phyloP scores from a whole-genome alignment of 2,797 vertebrate species.

The Mastacembelus armatus region DNA sequence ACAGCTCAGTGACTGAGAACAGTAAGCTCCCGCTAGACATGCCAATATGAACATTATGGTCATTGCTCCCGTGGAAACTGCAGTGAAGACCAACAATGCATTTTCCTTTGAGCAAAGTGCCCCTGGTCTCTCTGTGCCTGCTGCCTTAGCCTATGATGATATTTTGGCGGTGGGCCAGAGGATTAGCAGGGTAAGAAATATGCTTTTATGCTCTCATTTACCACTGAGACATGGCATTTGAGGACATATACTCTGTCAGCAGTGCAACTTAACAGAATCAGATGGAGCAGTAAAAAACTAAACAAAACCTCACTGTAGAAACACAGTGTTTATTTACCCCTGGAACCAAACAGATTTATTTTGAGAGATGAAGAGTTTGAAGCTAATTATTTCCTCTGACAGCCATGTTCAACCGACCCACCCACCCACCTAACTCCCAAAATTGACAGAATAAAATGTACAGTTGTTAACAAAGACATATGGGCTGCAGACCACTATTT shows the following conservation, averaged over 20 bases:
- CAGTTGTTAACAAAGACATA: background rate
- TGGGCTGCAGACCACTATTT: too few relatives aligned
- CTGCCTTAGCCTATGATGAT: conserved; percentile 67
- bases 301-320: conserved; percentile 34
- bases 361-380: conserved; percentile 42
- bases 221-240: conserved; percentile 60
- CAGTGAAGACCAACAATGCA: conserved; percentile 70
- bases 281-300: conserved; percentile 46
- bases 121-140: conserved; percentile 51
- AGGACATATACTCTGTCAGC: conserved; percentile 68
- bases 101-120: conserved; percentile 63
- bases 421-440: too few relatives aligned
- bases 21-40: conserved; percentile 60
- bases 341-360: conserved; percentile 42
- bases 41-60: conserved; percentile 70
- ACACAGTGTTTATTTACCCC: conserved; percentile 43
- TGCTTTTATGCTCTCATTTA: conserved; percentile 68
- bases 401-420: conserved; percentile 2
- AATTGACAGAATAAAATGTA: background rate
- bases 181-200: conserved; percentile 67
- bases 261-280: conserved; percentile 52
- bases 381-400: conserved; percentile 37
- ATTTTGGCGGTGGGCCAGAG: conserved; percentile 70
- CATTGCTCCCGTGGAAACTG: conserved; percentile 70
- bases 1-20: conserved; percentile 48